Evolutionary conservation across 1,140 invertebrate species (phyloP).

Genomic region (Andricus grossulariae): DNA sequence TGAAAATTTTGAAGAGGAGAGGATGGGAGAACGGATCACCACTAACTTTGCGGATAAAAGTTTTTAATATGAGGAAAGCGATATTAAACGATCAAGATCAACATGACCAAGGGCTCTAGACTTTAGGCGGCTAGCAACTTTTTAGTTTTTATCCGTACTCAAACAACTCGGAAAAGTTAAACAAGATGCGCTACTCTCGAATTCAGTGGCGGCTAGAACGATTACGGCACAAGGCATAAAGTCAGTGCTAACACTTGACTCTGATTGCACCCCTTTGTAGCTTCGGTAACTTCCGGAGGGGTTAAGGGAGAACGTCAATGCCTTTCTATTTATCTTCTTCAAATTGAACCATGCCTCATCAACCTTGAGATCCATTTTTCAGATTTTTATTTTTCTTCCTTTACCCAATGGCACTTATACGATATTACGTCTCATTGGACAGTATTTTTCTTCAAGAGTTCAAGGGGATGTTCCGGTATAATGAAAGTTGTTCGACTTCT

Average conservation of each 20-base stretch:
- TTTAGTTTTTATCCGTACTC: slow-evolving; percentile 16
- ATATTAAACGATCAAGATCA: slow-evolving; percentile 26
- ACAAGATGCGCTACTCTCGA: slow-evolving; percentile 7
- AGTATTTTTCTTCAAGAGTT: slow-evolving; percentile 3
- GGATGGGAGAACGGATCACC: background rate
- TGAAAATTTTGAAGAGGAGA: background rate
- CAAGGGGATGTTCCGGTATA: no score
- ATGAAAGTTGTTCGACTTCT: background rate
- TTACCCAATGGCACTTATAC: slow-evolving; percentile 7
- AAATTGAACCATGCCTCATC: slow-evolving; percentile 26
- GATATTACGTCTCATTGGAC: slow-evolving; percentile 12
- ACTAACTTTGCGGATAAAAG: background rate
- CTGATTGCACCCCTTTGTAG: slow-evolving; percentile 17
- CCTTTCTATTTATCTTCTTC: slow-evolving; percentile 3
- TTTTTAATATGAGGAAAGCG: slow-evolving; percentile 12
- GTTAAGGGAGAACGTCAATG: background rate
- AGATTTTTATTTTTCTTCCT: slow-evolving; percentile 5
- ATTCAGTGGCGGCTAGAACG: background rate
- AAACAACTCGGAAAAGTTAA: slow-evolving; percentile 16
- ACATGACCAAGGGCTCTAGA: background rate
- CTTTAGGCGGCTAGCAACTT: background rate
- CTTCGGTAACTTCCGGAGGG: slow-evolving; percentile 1
- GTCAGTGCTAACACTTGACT: slow-evolving; percentile 24
- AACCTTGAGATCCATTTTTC: slow-evolving; percentile 26
- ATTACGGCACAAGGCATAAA: background rate